A percentile compares a stretch with the other conserved stretches of the same genome.
phyloP scores from a whole-genome alignment of 2,113 vertebrate genomes.

The Pyrgilauda ruficollis region DNA sequence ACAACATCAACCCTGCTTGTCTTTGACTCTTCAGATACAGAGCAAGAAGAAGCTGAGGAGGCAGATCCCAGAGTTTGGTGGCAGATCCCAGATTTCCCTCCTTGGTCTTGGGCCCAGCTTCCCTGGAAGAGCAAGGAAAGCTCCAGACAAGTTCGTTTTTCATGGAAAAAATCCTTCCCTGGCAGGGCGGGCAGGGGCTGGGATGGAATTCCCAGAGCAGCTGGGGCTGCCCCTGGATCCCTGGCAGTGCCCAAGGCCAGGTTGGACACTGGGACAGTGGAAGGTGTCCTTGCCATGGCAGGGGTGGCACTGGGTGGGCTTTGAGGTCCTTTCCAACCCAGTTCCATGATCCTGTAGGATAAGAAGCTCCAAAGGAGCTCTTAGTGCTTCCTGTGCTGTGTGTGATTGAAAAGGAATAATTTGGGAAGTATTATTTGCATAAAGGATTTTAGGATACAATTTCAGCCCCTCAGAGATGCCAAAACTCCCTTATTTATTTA shows the following conservation, averaged over 20 bases:
- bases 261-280: no score
- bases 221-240: not conserved
- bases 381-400: not conserved
- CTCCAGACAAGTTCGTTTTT: not conserved
- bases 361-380: not conserved
- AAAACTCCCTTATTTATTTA: no score
- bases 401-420: not conserved
- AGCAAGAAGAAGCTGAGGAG: not conserved
- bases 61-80: not conserved
- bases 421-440: not conserved
- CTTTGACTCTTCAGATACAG: not conserved
- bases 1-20: not conserved
- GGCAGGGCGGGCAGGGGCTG: rapidly evolving
- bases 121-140: not conserved
- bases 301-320: rapidly evolving
- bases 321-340: not conserved
- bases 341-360: not conserved
- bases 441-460: not conserved
- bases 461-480: not conserved
- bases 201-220: not conserved
- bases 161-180: not conserved
- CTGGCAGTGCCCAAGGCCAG: no score
- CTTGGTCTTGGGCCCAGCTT: not conserved
- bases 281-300: not conserved
- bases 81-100: not conserved